phyloP scores from a whole-genome alignment of 2,888 invertebrate species.

The Marasmarcha lunaedactyla region DNA sequence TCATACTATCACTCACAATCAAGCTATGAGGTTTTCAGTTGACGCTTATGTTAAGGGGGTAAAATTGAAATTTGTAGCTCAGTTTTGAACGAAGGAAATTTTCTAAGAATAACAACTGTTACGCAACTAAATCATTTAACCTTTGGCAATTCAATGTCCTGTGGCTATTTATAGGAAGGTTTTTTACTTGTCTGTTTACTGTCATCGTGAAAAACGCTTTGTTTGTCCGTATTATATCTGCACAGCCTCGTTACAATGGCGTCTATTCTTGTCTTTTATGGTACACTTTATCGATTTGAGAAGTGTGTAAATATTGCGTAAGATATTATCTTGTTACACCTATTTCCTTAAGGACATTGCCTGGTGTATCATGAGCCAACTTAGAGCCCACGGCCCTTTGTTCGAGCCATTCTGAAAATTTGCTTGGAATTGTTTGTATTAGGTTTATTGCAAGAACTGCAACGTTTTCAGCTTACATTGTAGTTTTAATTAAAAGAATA shows the following conservation, averaged over 20 bases:
- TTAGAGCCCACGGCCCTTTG: slow-evolving; percentile 15
- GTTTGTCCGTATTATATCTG: slow-evolving; percentile 15
- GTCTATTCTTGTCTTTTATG: slow-evolving; percentile 9
- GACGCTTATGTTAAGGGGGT: too few relatives aligned
- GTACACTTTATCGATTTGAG: slow-evolving; percentile 25
- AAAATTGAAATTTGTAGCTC: too few relatives aligned
- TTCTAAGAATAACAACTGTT: slow-evolving; percentile 14
- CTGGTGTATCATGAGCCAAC: slow-evolving; percentile 13
- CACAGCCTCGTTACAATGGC: not conserved
- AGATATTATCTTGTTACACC: slow-evolving; percentile 31
- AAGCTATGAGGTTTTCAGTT: too few relatives aligned
- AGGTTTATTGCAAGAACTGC: slow-evolving; percentile 19
- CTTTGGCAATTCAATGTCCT: slow-evolving; percentile 33
- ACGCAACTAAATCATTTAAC: slow-evolving; percentile 38
- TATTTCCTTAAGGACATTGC: slow-evolving; percentile 20
- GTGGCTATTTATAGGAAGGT: slow-evolving; percentile 39
- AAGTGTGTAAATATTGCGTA: slow-evolving; percentile 32
- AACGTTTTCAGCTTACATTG: slow-evolving; percentile 16
- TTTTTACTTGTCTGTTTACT: slow-evolving; percentile 22
- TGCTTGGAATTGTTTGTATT: slow-evolving; percentile 20
- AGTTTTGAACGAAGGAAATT: too few relatives aligned
- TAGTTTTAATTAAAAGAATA: not conserved
- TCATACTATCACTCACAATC: slow-evolving; percentile 17
- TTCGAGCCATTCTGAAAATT: slow-evolving; percentile 16
- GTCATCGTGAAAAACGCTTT: slow-evolving; percentile 19